Conservation (phyloP, 2,797 vertebrate species). For the Macropus fuliginosus region DNA sequence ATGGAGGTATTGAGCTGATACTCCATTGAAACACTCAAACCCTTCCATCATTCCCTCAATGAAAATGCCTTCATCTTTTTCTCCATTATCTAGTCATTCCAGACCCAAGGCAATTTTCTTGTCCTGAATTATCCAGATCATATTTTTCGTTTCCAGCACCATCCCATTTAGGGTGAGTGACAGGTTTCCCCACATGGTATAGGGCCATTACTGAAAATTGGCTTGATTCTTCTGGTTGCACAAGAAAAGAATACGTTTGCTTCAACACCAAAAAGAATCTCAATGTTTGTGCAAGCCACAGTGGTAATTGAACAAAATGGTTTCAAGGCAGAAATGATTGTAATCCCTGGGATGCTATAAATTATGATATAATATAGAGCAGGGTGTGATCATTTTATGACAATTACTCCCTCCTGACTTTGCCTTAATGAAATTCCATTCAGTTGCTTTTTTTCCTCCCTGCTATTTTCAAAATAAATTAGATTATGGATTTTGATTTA, state of each 20-base stretch:
- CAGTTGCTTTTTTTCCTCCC: not conserved
- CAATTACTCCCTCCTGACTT: not conserved
- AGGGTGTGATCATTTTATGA: not conserved
- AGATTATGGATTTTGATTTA: not conserved
- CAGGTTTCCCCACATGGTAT: not conserved
- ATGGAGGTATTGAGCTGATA: not conserved
- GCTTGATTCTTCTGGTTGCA: not conserved
- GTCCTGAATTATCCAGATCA: not conserved
- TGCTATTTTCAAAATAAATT: not conserved
- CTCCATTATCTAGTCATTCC: not conserved
- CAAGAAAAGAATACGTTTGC: not conserved
- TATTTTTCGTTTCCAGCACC: not conserved
- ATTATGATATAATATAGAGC: constrained; percentile 45
- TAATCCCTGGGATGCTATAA: not conserved
- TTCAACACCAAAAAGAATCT: not conserved
- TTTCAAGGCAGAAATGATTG: constrained; percentile 56
- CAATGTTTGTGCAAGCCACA: constrained; percentile 1
- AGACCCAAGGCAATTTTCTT: not conserved
- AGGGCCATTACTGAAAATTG: rapidly evolving
- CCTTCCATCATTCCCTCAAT: not conserved
- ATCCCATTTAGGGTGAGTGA: not conserved
- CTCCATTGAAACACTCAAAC: not conserved
- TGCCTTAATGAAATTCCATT: not conserved
- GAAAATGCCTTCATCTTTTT: not conserved
- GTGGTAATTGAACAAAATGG: constrained; percentile 35